Evolutionary conservation across 2,797 vertebrate genomes (phyloP).

Genomic region (Pygocentrus nattereri): DNA sequence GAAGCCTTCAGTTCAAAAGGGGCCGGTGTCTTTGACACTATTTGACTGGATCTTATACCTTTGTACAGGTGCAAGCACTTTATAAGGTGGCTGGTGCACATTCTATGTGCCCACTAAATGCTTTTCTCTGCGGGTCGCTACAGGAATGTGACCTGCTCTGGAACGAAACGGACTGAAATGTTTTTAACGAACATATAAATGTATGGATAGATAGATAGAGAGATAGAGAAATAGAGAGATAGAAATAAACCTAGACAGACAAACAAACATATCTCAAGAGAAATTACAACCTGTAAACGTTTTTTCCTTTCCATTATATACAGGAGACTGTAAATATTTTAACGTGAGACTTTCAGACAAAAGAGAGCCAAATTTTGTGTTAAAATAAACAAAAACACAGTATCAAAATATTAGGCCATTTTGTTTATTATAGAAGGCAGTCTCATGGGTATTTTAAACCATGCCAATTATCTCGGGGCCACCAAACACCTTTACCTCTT

Average conservation of each 20-base stretch:
- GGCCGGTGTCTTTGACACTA: slow-evolving; percentile 37
- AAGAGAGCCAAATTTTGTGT: background rate
- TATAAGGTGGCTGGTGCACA: background rate
- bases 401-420: slow-evolving; percentile 2
- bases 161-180: background rate
- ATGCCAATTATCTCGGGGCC: slow-evolving; percentile 49
- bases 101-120: background rate
- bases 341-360: background rate
- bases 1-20: background rate
- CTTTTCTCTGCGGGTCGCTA: background rate
- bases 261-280: background rate
- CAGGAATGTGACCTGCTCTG: background rate
- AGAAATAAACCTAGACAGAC: background rate
- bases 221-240: background rate
- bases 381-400: slow-evolving; percentile 23
- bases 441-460: slow-evolving; percentile 34
- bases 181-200: background rate
- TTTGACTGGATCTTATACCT: slow-evolving; percentile 27
- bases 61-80: slow-evolving; percentile 28
- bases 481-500: slow-evolving; percentile 59
- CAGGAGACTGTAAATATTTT: background rate
- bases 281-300: background rate
- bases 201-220: background rate
- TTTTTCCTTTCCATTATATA: background rate
- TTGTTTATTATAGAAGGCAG: slow-evolving; percentile 28